A percentile compares a stretch with the other conserved stretches of the same genome.
phyloP scores from a whole-genome alignment of 2,797 vertebrate genomes.

The Stomatorhinus walkeri region DNA sequence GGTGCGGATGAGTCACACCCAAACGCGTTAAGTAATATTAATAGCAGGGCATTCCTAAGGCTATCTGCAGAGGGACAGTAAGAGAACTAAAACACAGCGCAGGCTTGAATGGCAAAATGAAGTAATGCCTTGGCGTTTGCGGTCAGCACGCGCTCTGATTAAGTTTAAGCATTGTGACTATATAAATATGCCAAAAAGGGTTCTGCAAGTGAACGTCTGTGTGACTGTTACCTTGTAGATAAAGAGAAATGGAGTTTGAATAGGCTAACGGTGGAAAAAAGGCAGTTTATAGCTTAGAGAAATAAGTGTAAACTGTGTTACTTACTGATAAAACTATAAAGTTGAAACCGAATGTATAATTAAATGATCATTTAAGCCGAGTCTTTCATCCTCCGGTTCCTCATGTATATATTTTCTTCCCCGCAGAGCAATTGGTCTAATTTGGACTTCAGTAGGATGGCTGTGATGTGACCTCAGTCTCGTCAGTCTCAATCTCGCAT shows the following conservation, averaged over 20 bases:
- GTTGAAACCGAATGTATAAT: not conserved
- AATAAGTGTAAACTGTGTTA: not conserved
- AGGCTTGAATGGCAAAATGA: not conserved
- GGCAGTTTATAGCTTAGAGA: not conserved
- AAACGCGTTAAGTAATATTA: slow-evolving; percentile 5
- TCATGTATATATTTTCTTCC: not conserved
- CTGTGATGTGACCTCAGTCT: not conserved
- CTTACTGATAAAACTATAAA: slow-evolving; percentile 9
- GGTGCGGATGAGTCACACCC: not conserved
- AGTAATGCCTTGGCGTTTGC: not conserved
- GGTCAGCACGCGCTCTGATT: not conserved
- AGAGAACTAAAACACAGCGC: not conserved
- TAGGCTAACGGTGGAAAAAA: not conserved
- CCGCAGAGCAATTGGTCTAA: not conserved
- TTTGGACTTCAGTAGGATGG: not conserved
- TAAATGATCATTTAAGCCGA: not conserved
- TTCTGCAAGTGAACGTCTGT: not conserved
- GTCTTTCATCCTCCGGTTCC: not conserved
- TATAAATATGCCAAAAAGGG: not conserved
- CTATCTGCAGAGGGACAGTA: not conserved
- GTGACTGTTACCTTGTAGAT: not conserved
- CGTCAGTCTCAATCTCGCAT: not conserved
- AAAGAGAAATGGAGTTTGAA: not conserved
- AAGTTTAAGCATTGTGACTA: not conserved
- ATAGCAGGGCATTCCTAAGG: not conserved